Evolutionary conservation across 2,888 invertebrate species (phyloP), one percentile per base, ranked within the genome.

Genomic region (Orthosia gothica): DNA sequence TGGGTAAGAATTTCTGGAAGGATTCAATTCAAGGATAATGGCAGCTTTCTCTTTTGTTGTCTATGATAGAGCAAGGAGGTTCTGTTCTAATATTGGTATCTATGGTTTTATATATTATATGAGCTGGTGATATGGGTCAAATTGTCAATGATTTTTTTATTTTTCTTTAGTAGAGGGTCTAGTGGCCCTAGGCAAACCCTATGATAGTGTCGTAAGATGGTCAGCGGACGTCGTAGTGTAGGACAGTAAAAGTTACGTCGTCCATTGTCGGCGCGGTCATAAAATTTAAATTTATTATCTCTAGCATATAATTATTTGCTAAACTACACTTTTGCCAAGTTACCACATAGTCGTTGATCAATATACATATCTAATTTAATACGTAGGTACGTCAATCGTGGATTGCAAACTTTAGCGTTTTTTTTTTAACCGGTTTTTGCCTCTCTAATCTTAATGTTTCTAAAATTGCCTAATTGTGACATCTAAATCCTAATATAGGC

Each of bases 201-300:
- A 74, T 26, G 18, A 71, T 40, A 61, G 68, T 83, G 74, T 84
- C 74, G 69, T 69, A 72, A 77, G 79, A 72, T 79, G 79, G 18
- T 23, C 64, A 61, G 13, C 73, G 59, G 59, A 79, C 79, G 40
- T 59, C 58, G 59, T 64, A 76, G 68, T n/a, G 20, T 47, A 72
- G 74, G 71, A 74, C 78, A 72, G 78, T 86, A 81, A 86, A 82
- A 75, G 82, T 86, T 82, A 84, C 86, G 82, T 84, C 55, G 70
- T 40, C 70, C 45, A 84, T 79, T 86, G 84, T 86, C 76, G 55
- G 64, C 58, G 63, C 49, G 57, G 61, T 49, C 74, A 80, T 86
- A 85, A 83, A 81, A 80, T 79, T 75, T 74, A 85, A 73, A 81
- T 87, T 81, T 86, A 87, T 85, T 83, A 83, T 82, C 78, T 73